A percentile compares a stretch with the other conserved stretches of the same genome.
These are phyloP conservation scores for Macrostomum cliftonense DNA, from an alignment of 2,888 invertebrate species.

Conservation along the genomic window DNA sequence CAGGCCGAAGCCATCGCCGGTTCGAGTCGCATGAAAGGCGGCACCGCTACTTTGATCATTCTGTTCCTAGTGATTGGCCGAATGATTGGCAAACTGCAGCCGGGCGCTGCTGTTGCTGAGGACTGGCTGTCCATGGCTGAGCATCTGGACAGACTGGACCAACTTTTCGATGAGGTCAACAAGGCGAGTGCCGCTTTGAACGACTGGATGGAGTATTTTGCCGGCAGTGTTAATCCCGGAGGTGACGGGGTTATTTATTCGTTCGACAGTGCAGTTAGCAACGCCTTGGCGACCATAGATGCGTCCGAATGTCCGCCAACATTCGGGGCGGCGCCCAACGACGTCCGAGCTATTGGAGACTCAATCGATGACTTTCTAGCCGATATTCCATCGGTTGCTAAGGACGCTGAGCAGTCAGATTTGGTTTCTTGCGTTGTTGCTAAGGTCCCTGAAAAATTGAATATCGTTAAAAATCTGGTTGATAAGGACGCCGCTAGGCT, in stretches of 20 bases:
- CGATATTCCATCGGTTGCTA: no score
- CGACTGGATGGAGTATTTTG: not conserved
- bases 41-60: conserved; percentile 30
- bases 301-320: conserved; percentile 35
- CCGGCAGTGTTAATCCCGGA: no score
- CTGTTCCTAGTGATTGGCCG: conserved; percentile 14
- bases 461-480: no score
- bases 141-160: not conserved
- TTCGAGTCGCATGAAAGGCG: conserved; percentile 36
- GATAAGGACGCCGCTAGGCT: no score
- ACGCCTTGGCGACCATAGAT: conserved; percentile 25
- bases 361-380: no score
- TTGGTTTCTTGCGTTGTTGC: no score
- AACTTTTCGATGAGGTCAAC: not conserved
- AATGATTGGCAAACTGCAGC: not conserved
- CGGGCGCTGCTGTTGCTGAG: not conserved
- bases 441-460: no score
- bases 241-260: no score
- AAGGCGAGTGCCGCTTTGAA: not conserved
- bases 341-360: no score
- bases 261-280: no score
- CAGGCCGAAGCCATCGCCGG: conserved; percentile 36
- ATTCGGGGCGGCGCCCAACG: conserved; percentile 19
- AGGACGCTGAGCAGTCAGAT: no score
- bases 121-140: not conserved